phyloP scores from a whole-genome alignment of 2,888 invertebrate genomes.

The Caenorhabditis imperialis region DNA sequence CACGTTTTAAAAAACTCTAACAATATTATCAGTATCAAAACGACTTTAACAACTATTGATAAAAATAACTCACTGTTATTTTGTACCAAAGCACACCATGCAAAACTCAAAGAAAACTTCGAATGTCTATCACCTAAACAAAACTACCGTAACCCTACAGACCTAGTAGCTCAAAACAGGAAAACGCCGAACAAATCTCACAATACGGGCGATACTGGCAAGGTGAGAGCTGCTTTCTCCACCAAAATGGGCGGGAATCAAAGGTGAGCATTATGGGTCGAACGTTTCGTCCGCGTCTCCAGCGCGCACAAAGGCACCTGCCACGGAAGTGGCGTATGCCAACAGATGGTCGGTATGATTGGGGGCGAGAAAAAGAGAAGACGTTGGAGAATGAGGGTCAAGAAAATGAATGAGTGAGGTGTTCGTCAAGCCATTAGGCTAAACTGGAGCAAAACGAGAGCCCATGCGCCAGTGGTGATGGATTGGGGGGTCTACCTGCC shows the following conservation, averaged over 20 bases:
- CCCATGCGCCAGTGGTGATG: slow-evolving; percentile 15
- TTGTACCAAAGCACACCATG: too few relatives aligned
- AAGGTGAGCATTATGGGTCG: slow-evolving; percentile 39
- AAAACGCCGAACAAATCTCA: too few relatives aligned
- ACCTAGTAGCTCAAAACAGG: too few relatives aligned
- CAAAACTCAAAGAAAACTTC: too few relatives aligned
- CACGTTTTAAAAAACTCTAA: too few relatives aligned
- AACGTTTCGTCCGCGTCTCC: slow-evolving; percentile 16
- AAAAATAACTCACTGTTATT: too few relatives aligned
- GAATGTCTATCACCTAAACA: too few relatives aligned
- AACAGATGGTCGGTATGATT: slow-evolving; percentile 59
- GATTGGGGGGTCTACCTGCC: slow-evolving; percentile 11
- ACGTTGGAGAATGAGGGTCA: slow-evolving; percentile 32
- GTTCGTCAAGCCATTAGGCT: slow-evolving; percentile 38
- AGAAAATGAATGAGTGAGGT: slow-evolving; percentile 49
- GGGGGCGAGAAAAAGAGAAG: slow-evolving; percentile 45
- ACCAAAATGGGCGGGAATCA: slow-evolving; percentile 6
- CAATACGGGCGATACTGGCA: slow-evolving; percentile 16
- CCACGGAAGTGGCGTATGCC: slow-evolving; percentile 57
- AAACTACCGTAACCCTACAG: too few relatives aligned
- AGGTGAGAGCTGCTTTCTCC: not conserved
- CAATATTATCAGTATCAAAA: too few relatives aligned
- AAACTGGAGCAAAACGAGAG: slow-evolving; percentile 40
- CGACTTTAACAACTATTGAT: too few relatives aligned
- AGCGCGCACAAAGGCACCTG: slow-evolving; percentile 54